A percentile compares a stretch with the other conserved stretches of the same genome.
Evolutionary conservation across 2,888 invertebrate species (phyloP).

Genomic region (Erebia palarica): DNA sequence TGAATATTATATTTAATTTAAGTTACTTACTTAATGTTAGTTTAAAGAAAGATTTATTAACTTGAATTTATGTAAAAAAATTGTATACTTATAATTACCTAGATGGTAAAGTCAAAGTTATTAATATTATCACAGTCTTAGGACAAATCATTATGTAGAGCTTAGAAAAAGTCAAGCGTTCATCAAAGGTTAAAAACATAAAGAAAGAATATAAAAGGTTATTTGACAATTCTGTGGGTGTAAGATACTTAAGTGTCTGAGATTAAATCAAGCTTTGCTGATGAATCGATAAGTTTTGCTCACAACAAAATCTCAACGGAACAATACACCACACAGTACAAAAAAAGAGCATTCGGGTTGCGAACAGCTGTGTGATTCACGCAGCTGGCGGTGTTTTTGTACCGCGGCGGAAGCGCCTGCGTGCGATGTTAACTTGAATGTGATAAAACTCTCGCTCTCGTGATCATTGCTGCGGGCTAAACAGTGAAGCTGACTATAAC

Average conservation of each 20-base stretch:
- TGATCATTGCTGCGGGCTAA: constrained; percentile 46
- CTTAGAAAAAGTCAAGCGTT: too few relatives aligned
- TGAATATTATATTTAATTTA: too few relatives aligned
- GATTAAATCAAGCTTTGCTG: background rate
- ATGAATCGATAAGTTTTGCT: background rate
- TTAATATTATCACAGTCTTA: too few relatives aligned
- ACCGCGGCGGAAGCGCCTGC: constrained; percentile 51
- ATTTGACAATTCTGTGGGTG: too few relatives aligned
- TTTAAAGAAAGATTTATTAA: too few relatives aligned
- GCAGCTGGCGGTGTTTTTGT: constrained; percentile 53
- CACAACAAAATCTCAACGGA: constrained; percentile 25
- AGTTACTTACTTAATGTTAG: too few relatives aligned
- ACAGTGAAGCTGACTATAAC: background rate
- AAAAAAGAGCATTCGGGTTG: constrained; percentile 30
- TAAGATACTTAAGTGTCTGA: background rate
- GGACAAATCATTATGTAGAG: too few relatives aligned
- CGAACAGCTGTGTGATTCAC: constrained; percentile 42
- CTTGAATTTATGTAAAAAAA: too few relatives aligned
- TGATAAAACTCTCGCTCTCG: constrained; percentile 39
- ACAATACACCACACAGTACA: constrained; percentile 25
- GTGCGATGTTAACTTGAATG: constrained; percentile 42
- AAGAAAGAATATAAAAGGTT: too few relatives aligned
- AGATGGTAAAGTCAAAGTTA: too few relatives aligned
- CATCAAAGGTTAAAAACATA: too few relatives aligned
- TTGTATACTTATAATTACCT: too few relatives aligned